Base-by-base conservation (phyloP, 2,888 invertebrate genomes). In the Drosophila mulleri region DNA sequence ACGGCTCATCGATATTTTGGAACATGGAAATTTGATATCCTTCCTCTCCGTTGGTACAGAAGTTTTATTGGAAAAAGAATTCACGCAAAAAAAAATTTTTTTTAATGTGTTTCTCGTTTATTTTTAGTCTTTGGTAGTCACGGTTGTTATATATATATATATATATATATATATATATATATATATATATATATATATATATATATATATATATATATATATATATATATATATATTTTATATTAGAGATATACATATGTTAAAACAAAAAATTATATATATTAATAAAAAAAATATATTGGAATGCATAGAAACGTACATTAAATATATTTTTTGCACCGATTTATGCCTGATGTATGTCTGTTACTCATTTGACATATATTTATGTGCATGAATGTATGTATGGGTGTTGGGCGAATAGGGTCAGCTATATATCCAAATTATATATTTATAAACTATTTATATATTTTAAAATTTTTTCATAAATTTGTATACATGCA, bases 1-100 rank as follows among this genome's bases (percentile, higher is more conserved):
- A 86, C 85, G 88, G 67, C 89, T 75, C 89, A 78, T 72, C 62
- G 65, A 82, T 75, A 74, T 75, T 81, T 81, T 78, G 78, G 83
- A 83, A 82, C 47, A 75, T 60, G 66, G 85, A 86, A 86, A 86
- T 73, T 80, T 76, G 85, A 86, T 86, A 80, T 66, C 73, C 63
- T 71, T 65, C 45, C 56, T 59, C 53, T 54, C 66, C 63, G 59
- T 68, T 57, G 59, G 66, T 66, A 71, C 73, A 67, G 75, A 65
- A 75, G 59, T 68, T 80, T 64, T 35, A 68, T 82, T 84, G 75
- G 78, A 80, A 68, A 72, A 52, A 67, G 64, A 62, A 69, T 72
- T 23, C 61, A n/a, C 61, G 56, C 56, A 52, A 52, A 62, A 14
- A 71, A 61, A 47, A 63, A 62, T 60, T 56, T 66, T 67, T 65